These are phyloP conservation scores for Lepidostoma basale DNA, from an alignment of 1,140 invertebrate species.

Conservation along the genomic window DNA sequence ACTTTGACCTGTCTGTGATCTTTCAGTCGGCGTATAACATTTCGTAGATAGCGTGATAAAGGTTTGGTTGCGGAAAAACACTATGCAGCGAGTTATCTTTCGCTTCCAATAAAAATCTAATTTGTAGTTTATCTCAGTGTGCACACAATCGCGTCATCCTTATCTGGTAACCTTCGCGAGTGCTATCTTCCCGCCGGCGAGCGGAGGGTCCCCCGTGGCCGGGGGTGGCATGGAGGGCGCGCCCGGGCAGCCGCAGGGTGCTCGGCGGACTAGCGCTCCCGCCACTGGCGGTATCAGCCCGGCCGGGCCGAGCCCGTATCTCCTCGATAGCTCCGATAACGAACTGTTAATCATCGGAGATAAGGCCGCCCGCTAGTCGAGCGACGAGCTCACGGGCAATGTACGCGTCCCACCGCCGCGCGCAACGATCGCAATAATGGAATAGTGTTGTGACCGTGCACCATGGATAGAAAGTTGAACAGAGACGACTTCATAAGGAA, in stretches of 20 bases:
- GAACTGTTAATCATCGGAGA: constrained; percentile 4
- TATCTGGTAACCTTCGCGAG: constrained; percentile 9
- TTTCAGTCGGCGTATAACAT: not conserved
- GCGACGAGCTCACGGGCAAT: not conserved
- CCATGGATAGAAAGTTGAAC: constrained; percentile 59
- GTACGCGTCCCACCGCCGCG: not conserved
- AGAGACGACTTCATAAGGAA: constrained; percentile 59
- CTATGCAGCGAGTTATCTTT: no score
- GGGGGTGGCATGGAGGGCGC: not conserved
- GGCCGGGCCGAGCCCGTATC: not conserved
- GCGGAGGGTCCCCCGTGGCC: no score
- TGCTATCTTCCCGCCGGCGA: no score
- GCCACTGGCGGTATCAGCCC: not conserved
- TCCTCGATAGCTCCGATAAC: constrained; percentile 7
- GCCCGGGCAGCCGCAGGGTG: not conserved
- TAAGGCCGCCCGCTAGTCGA: not conserved
- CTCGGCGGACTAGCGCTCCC: not conserved
- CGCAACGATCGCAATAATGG: not conserved
- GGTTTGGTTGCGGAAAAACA: not conserved
- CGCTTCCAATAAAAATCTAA: constrained; percentile 1
- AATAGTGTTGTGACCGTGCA: not conserved
- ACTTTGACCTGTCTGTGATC: not conserved
- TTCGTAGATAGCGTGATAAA: not conserved
- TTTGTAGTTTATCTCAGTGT: constrained; percentile 5
- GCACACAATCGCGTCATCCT: constrained; percentile 1